Evolutionary conservation across 1,140 invertebrate species (phyloP), one percentile per base, ranked within the genome.

Genomic region (Aculops lycopersici): DNA sequence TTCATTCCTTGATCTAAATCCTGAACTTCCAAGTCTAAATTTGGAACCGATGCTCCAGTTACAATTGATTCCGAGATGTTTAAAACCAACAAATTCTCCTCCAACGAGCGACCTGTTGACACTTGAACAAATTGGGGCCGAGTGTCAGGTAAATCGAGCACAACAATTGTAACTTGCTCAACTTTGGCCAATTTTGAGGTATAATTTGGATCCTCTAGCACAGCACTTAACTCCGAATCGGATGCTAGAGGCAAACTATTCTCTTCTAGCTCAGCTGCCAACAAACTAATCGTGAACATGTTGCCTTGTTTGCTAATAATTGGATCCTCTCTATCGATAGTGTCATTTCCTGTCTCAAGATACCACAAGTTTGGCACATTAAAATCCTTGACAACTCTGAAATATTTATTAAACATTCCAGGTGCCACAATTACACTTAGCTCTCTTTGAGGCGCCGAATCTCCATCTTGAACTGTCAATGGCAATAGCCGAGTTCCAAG

Each of bases 1-100:
- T 77, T 75, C 13, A 69, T 66, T 1, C 70, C 72, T 35, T 73
- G 63, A 51, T 77, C 74, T 2, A 62, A 61, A 47, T 78, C 74
- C 49, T 64, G 67, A 0, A 74, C 72, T 31, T 72, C 65, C 51
- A 77, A 67, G 13, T 72, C 71, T 5, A 78, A 50, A 8, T 72
- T 72, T 45, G 55, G 52, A 21, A 64, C 46, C 2, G 60, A 57
- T 0, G 55, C 58, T 14, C 56, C 59, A 18, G 53, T 47, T 47
- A 68, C 66, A 43, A 77, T 65, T 48, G 74, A 71, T 58, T 84
- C 78, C 0, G 70, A 65, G 35, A 81, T 69, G n/a, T n/a, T n/a
- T n/a, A n/a, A n/a, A n/a, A n/a, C n/a, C n/a, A n/a, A n/a, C n/a
- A n/a, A n/a, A n/a, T n/a, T n/a, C n/a, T n/a, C n/a, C n/a, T n/a